Evolutionary conservation across 1,140 invertebrate species (phyloP).

Genomic region (Drosophila biarmipes): DNA sequence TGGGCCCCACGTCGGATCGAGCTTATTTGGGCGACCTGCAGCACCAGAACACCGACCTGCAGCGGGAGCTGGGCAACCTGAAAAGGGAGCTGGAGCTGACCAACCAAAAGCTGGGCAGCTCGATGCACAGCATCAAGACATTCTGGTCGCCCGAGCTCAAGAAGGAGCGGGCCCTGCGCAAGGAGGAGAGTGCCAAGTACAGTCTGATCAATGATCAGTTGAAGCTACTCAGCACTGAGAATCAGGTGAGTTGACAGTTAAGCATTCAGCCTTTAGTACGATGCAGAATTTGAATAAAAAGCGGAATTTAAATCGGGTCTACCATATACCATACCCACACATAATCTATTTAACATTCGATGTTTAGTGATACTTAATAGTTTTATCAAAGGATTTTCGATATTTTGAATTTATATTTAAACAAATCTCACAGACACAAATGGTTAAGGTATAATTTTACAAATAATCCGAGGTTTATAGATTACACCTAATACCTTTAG

Average conservation of each 20-base stretch:
- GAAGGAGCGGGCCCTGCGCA: constrained; percentile 97
- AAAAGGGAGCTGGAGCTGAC: constrained; percentile 98
- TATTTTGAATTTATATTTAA: too few relatives aligned
- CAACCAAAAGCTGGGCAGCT: constrained; percentile 98
- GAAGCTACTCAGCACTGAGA: constrained; percentile 97
- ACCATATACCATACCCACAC: too few relatives aligned
- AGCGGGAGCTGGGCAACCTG: constrained; percentile 97
- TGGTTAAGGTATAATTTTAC: too few relatives aligned
- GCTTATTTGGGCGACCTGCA: constrained; percentile 96
- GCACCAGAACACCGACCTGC: constrained; percentile 96
- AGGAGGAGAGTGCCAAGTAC: constrained; percentile 99
- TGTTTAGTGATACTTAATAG: too few relatives aligned
- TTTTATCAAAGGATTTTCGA: too few relatives aligned
- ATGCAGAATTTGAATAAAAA: too few relatives aligned
- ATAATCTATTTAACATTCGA: too few relatives aligned
- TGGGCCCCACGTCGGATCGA: constrained; percentile 80
- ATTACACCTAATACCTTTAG: too few relatives aligned
- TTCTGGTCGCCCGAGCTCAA: constrained; percentile 99
- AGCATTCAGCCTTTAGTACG: too few relatives aligned
- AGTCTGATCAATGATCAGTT: constrained; percentile 98
- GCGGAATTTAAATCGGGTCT: too few relatives aligned
- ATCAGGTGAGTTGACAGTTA: constrained; percentile 93
- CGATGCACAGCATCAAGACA: constrained; percentile 99
- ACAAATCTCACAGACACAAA: too few relatives aligned
- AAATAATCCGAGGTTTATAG: too few relatives aligned